Evolutionary conservation across 1,140 invertebrate species (phyloP).

Genomic region (Aphelenchoides fujianensis): DNA sequence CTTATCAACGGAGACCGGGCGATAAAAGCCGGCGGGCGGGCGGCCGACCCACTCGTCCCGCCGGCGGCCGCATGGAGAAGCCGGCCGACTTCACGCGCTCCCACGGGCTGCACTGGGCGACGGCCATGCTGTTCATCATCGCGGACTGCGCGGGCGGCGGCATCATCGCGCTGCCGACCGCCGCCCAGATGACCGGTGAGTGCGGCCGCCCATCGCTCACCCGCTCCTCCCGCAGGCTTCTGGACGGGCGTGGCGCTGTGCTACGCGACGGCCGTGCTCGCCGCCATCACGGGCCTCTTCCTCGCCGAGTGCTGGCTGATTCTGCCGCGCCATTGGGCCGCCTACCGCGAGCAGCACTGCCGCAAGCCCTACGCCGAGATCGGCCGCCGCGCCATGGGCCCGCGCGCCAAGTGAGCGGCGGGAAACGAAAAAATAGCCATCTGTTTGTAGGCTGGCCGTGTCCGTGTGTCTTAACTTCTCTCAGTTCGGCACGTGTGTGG

Average conservation of each 20-base stretch:
- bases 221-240: constrained; percentile 31
- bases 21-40: no score
- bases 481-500: constrained; percentile 21
- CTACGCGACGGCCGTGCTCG: constrained; percentile 30
- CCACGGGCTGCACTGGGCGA: constrained; percentile 35
- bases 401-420: constrained; percentile 21
- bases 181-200: constrained; percentile 4
- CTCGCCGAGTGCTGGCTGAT: constrained; percentile 42
- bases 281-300: constrained; percentile 34
- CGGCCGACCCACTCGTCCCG: no score
- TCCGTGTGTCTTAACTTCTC: constrained; percentile 15
- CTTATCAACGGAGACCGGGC: no score
- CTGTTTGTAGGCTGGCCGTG: constrained; percentile 23
- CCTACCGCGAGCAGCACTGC: constrained; percentile 41
- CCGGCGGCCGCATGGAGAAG: no score
- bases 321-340: constrained; percentile 27
- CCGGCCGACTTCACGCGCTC: constrained; percentile 7
- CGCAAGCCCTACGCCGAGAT: constrained; percentile 51
- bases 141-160: constrained; percentile 43
- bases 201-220: not conserved
- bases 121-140: constrained; percentile 37
- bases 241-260: constrained; percentile 36
- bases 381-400: constrained; percentile 36
- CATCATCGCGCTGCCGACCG: constrained; percentile 30
- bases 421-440: not conserved